phyloP scores from a whole-genome alignment of 2,797 vertebrate genomes.

The Rhinogobio ventralis region DNA sequence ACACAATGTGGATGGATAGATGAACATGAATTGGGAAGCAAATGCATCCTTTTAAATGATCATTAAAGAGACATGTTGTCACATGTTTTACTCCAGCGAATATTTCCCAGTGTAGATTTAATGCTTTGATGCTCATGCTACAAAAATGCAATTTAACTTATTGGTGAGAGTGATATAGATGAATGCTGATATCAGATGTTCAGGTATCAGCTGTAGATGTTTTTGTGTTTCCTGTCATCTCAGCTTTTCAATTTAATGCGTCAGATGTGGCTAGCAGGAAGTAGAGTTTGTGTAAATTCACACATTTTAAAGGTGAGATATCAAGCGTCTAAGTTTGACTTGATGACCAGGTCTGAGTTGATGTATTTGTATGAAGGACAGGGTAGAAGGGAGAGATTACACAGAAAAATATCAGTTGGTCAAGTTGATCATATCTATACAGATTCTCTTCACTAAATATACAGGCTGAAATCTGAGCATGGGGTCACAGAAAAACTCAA shows the following conservation, averaged over 20 bases:
- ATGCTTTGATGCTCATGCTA: background rate
- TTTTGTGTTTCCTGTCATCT: constrained; percentile 6
- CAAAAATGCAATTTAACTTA: background rate
- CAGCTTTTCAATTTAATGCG: background rate
- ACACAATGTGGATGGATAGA: background rate
- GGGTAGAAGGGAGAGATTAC: background rate
- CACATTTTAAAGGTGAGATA: background rate
- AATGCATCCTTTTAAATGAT: background rate
- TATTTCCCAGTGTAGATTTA: background rate
- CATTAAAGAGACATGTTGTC: background rate
- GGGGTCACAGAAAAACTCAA: background rate
- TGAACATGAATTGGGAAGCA: background rate
- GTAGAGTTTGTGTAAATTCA: constrained; percentile 1
- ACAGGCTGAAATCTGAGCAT: background rate
- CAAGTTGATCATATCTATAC: background rate
- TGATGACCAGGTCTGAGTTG: background rate
- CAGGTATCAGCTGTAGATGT: background rate
- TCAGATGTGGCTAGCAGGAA: background rate
- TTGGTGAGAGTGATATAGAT: background rate
- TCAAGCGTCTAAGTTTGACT: background rate
- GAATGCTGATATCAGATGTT: background rate
- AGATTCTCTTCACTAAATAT: background rate
- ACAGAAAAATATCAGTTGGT: background rate
- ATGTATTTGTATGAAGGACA: background rate
- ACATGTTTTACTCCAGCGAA: background rate